These are phyloP conservation scores for Tipula unca DNA, from an alignment of 2,888 invertebrate species.

Conservation along the genomic window DNA sequence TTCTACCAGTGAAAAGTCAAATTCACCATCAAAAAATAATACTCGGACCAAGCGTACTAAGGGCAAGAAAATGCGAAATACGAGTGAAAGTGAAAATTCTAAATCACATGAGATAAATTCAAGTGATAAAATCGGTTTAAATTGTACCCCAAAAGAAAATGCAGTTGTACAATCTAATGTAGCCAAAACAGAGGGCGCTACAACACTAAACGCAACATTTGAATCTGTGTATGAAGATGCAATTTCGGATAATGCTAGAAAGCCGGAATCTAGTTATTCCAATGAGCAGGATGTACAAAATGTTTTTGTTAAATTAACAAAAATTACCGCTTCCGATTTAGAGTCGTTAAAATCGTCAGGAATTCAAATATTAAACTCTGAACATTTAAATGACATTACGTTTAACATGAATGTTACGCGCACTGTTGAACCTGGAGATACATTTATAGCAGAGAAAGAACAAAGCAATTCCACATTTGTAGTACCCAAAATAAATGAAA, in stretches of 20 bases:
- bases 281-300: not conserved
- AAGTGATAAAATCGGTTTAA: not conserved
- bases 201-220: constrained; percentile 25
- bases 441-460: not conserved
- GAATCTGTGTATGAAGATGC: constrained; percentile 44
- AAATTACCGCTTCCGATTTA: not conserved
- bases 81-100: not conserved
- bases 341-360: not conserved
- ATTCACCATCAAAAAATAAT: not conserved
- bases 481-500: not conserved
- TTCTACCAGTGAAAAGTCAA: too few relatives aligned
- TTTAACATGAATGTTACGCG: not conserved
- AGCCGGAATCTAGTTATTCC: not conserved
- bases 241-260: constrained; percentile 25
- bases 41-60: not conserved
- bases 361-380: not conserved
- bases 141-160: not conserved
- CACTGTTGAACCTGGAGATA: not conserved
- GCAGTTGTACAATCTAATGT: constrained; percentile 26
- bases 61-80: not conserved
- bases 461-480: not conserved
- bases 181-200: constrained; percentile 43
- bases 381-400: constrained; percentile 15
- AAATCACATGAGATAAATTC: not conserved
- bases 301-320: not conserved